These are phyloP conservation scores for Itoplectis maculator DNA, from an alignment of 2,888 invertebrate genomes.

Conservation along the genomic window DNA sequence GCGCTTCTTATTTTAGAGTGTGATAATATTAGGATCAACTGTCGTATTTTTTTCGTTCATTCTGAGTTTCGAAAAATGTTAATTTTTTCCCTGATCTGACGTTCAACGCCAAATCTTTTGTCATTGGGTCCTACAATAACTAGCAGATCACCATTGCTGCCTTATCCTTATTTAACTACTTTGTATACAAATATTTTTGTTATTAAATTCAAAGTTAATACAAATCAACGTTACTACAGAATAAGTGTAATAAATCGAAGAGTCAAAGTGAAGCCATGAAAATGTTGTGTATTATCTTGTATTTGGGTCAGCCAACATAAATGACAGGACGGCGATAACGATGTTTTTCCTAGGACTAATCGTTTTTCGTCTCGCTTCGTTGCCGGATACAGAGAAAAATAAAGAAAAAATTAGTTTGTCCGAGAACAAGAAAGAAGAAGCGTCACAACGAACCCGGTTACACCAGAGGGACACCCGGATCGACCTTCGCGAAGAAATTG, in stretches of 20 bases:
- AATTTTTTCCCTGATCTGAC: too few species aligned
- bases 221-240: too few species aligned
- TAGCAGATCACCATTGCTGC: too few species aligned
- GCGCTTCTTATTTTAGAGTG: neutral
- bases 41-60: neutral
- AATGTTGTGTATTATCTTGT: neutral
- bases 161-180: too few species aligned
- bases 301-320: neutral
- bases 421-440: neutral
- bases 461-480: neutral
- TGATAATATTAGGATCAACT: neutral
- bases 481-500: neutral
- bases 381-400: neutral
- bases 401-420: constrained; percentile 10
- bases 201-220: too few species aligned
- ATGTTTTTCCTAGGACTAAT: neutral
- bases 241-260: neutral
- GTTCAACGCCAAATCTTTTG: too few species aligned
- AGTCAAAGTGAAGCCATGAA: neutral
- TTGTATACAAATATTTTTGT: too few species aligned
- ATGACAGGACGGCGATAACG: neutral
- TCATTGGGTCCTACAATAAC: too few species aligned
- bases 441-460: neutral
- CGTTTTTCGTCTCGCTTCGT: neutral
- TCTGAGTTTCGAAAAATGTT: too few species aligned